Evolutionary conservation across 2,797 vertebrate species (phyloP).

Genomic region (Emydoidea blandingii): DNA sequence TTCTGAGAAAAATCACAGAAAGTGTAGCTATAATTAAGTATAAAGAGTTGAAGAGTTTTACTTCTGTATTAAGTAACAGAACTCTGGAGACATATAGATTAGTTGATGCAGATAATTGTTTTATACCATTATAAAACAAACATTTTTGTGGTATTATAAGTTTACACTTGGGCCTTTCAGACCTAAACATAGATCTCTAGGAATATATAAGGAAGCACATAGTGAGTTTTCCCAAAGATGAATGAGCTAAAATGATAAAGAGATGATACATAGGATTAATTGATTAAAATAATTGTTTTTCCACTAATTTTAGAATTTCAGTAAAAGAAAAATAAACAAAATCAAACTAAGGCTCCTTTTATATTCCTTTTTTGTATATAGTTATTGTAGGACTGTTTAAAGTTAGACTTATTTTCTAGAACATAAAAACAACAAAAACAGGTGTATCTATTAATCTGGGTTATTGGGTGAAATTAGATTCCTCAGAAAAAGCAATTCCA

Average conservation of each 20-base stretch:
- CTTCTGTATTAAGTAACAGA: neutral
- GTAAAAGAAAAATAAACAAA: conserved; percentile 32
- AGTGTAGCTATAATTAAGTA: neutral
- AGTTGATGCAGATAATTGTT: neutral
- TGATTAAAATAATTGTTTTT: conserved; percentile 41
- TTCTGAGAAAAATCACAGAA: conserved; percentile 6
- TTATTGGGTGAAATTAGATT: neutral
- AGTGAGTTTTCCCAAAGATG: conserved; percentile 8
- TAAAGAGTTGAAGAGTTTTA: neutral
- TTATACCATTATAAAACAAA: neutral
- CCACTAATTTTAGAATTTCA: conserved; percentile 38
- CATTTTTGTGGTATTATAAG: neutral
- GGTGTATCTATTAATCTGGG: conserved; percentile 1
- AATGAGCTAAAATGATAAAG: conserved; percentile 3
- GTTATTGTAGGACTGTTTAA: conserved; percentile 22
- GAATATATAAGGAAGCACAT: neutral
- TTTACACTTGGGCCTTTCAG: conserved; percentile 22
- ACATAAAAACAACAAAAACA: conserved; percentile 24
- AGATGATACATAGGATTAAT: conserved; percentile 29
- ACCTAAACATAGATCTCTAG: neutral
- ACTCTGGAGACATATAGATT: neutral
- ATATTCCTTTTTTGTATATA: conserved; percentile 13
- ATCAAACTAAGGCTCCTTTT: neutral
- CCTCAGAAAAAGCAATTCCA: neutral
- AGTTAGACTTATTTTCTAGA: conserved; percentile 6